These are phyloP conservation scores for Alcedo quadribrachys DNA, from an alignment of 2,797 vertebrate genomes.

Conservation along the genomic window DNA sequence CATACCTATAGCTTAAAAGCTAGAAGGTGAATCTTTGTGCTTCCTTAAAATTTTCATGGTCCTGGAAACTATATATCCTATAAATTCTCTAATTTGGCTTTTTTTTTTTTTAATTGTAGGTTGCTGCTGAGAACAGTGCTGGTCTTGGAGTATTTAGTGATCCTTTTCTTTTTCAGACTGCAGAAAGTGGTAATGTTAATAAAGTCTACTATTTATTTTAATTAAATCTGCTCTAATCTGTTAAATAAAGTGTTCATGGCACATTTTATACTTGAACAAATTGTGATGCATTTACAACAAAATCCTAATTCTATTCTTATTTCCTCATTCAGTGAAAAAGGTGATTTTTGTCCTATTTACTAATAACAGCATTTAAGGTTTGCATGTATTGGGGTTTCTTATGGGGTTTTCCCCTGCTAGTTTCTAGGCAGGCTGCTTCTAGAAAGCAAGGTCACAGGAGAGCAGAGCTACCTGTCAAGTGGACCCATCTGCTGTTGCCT, in stretches of 20 bases:
- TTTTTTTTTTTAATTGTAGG: constrained; percentile 76
- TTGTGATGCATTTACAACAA: neutral
- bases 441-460: neutral
- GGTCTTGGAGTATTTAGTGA: constrained; percentile 90
- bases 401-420: neutral
- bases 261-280: neutral
- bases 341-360: neutral
- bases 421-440: neutral
- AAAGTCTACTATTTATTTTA: neutral
- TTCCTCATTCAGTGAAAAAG: neutral
- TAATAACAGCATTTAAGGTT: neutral
- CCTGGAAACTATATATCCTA: neutral
- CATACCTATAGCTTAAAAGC: constrained; percentile 66
- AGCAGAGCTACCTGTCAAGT: neutral
- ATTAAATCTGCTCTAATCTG: neutral
- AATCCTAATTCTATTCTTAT: neutral
- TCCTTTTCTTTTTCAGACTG: constrained; percentile 91
- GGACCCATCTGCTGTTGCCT: neutral
- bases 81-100: constrained; percentile 45
- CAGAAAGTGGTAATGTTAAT: constrained; percentile 89
- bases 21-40: neutral
- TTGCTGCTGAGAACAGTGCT: constrained; percentile 88
- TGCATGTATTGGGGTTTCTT: neutral
- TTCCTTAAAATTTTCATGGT: neutral
- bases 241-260: neutral